These are phyloP conservation scores for Channallabes apus DNA, from an alignment of 2,797 vertebrate species.

Conservation along the genomic window DNA sequence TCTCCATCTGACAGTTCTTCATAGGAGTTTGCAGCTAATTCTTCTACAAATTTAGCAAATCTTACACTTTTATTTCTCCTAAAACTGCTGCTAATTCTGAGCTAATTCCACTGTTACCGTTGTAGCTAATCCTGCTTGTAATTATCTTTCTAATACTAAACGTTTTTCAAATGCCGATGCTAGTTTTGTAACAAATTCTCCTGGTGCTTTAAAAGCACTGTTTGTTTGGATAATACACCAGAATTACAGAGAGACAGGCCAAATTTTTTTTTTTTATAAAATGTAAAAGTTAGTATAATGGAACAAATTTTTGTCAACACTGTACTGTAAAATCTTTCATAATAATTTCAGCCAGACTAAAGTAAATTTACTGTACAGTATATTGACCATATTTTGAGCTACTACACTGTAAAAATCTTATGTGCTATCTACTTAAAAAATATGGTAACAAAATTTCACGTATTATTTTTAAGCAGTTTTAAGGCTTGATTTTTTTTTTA, in stretches of 20 bases:
- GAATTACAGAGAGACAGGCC: not conserved
- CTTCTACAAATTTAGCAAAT: too few species aligned
- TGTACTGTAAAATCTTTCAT: not conserved
- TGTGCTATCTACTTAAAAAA: too few species aligned
- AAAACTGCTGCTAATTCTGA: not conserved
- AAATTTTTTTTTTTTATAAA: not conserved
- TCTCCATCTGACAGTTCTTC: not conserved
- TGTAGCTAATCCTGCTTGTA: not conserved
- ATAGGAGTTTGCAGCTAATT: not conserved
- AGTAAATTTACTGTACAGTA: not conserved
- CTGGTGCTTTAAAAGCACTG: not conserved
- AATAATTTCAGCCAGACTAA: not conserved
- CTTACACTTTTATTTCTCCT: not conserved
- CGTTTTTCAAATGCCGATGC: slow-evolving; percentile 6
- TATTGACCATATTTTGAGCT: not conserved
- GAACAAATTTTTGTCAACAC: too few species aligned
- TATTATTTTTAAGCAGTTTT: too few species aligned
- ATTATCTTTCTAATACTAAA: slow-evolving; percentile 3
- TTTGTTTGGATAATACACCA: not conserved
- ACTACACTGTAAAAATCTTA: too few species aligned
- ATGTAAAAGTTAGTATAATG: too few species aligned
- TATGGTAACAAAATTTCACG: too few species aligned
- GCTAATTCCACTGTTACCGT: slow-evolving; percentile 16
- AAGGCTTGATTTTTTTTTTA: too few species aligned
- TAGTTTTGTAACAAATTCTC: not conserved